Conservation (phyloP, 2,113 vertebrate species). For the Takifugu flavidus region DNA sequence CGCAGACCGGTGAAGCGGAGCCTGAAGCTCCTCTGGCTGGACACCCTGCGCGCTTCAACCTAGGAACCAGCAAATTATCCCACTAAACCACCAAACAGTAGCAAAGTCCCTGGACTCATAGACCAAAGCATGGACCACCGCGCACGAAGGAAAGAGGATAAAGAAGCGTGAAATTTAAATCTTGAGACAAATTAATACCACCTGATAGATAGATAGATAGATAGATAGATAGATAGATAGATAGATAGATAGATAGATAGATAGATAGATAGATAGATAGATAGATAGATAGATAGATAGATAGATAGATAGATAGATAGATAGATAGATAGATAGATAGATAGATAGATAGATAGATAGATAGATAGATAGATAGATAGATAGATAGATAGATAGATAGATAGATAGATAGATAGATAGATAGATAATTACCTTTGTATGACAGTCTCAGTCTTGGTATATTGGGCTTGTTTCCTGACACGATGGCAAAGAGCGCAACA, state of each 20-base stretch:
- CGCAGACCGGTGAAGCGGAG: slow-evolving; percentile 27
- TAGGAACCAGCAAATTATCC: slow-evolving; percentile 15
- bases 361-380: slow-evolving; percentile 27
- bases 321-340: neutral
- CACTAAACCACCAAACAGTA: slow-evolving; percentile 38
- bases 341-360: slow-evolving; percentile 18
- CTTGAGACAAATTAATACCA: slow-evolving; percentile 1
- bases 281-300: neutral
- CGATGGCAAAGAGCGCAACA: slow-evolving; percentile 31
- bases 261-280: neutral
- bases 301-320: neutral
- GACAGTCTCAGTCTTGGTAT: slow-evolving; percentile 63
- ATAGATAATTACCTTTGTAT: slow-evolving; percentile 53
- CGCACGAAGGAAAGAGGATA: neutral
- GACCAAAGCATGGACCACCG: slow-evolving; percentile 21
- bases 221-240: neutral
- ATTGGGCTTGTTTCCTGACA: slow-evolving; percentile 49
- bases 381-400: slow-evolving; percentile 21
- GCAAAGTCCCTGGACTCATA: slow-evolving; percentile 20
- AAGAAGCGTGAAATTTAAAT: neutral
- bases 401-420: slow-evolving; percentile 15
- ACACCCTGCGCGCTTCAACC: slow-evolving; percentile 20
- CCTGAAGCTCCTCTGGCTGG: slow-evolving; percentile 40
- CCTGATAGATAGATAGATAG: slow-evolving; percentile 10
- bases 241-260: neutral